phyloP scores from a whole-genome alignment of 2,113 vertebrate genomes.

The Saguinus midas region DNA sequence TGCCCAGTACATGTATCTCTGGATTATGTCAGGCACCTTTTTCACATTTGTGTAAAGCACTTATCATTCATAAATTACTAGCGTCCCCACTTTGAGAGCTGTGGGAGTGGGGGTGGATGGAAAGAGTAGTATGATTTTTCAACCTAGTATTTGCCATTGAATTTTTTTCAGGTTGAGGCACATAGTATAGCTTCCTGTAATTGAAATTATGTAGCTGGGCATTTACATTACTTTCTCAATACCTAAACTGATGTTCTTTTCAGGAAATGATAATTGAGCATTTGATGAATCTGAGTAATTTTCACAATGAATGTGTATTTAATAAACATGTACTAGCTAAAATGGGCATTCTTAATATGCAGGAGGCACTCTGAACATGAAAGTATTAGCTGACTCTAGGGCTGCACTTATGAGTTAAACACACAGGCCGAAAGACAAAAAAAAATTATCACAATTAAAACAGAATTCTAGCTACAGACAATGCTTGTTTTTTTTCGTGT shows the following conservation, averaged over 20 bases:
- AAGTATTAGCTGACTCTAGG: background rate
- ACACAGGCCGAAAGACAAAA: background rate
- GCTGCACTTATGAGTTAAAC: background rate
- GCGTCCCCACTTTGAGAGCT: fast-evolving
- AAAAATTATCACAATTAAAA: background rate
- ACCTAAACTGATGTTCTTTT: background rate
- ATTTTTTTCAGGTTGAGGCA: background rate
- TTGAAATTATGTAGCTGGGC: background rate
- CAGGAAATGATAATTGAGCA: background rate
- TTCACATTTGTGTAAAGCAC: background rate
- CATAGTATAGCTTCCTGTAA: background rate
- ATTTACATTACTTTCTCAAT: background rate
- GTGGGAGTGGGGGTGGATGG: fast-evolving
- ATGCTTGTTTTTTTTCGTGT: background rate
- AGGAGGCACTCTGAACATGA: background rate
- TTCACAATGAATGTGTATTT: background rate
- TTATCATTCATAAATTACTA: background rate
- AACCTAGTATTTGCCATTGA: background rate
- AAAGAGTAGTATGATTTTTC: background rate
- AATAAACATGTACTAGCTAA: background rate
- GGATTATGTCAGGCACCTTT: background rate
- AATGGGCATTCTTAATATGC: background rate
- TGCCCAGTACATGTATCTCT: background rate
- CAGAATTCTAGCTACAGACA: background rate
- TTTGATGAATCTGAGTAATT: slow-evolving; percentile 33